These are phyloP conservation scores for Megalops cyprinoides DNA, from an alignment of 2,797 vertebrate species.

Conservation along the genomic window DNA sequence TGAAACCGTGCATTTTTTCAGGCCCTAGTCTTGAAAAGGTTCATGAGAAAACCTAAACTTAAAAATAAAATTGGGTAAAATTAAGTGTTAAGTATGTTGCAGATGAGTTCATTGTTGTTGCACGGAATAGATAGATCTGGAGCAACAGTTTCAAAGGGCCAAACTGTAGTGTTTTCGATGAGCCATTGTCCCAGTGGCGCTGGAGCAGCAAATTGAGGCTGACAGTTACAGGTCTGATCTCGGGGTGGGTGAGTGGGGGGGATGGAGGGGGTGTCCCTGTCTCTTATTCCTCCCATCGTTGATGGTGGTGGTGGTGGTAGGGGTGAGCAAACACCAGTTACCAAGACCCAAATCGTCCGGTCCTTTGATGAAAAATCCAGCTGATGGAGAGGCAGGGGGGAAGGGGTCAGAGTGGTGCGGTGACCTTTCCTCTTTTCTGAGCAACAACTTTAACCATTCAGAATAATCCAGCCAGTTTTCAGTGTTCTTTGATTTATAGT, in stretches of 20 bases:
- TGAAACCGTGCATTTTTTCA: too few relatives aligned
- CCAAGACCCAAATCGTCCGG: conserved; percentile 31
- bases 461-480: conserved; percentile 62
- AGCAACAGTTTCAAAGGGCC: background rate
- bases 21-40: too few relatives aligned
- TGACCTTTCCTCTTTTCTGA: conserved; percentile 72
- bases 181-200: background rate
- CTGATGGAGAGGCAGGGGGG: conserved; percentile 52
- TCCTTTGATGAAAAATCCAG: conserved; percentile 58
- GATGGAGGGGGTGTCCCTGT: background rate
- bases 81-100: background rate
- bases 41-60: too few relatives aligned
- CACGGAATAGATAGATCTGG: background rate
- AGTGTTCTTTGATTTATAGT: conserved; percentile 68
- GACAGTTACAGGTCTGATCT: background rate
- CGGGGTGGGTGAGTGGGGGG: background rate
- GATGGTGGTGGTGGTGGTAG: background rate
- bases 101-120: background rate
- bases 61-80: too few relatives aligned
- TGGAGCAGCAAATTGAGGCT: conserved; percentile 16
- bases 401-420: conserved; percentile 73
- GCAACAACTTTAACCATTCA: background rate
- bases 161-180: background rate
- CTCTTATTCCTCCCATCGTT: background rate
- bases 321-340: background rate